Base-by-base conservation (phyloP, 2,888 invertebrate species). In the Cactoblastis cactorum region DNA sequence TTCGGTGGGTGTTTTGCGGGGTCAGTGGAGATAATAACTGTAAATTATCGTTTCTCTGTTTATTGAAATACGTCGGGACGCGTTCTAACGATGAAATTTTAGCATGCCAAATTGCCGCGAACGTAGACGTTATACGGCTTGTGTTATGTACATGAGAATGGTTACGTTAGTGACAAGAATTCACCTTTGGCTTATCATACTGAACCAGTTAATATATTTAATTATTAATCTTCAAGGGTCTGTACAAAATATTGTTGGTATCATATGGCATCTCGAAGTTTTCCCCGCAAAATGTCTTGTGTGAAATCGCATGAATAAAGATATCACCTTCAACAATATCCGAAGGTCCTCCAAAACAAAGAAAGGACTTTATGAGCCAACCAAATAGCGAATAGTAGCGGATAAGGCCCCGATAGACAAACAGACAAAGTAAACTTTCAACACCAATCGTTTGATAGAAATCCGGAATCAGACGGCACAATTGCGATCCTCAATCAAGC, bases 1-100 rank as follows among this genome's bases (percentile, higher is more conserved):
- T 81, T 72, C 80, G 78, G 85, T 85, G 85, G 85, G 85, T 86
- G 86, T 87, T 85, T 86, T 82, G 86, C 86, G 86, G 87, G 88
- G 87, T 88, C 88, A 87, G 77, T 74, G 80, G 77, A 78, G 85
- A 83, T 88, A 89, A 88, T 89, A 88, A 88, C 87, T 82, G 87
- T 87, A 88, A 87, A 88, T 88, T 86, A 88, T 87, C 80, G 77
- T 82, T 79, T 74, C 78, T 76, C 69, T 80, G 74, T 77, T 87
- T 88, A 89, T 89, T 87, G 88, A 88, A 88, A 83, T 80, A 77
- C 73, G 75, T 73, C 59, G 68, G 75, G 78, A 76, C 77, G 70
- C 71, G 72, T 77, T 77, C 80, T 85, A 85, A 83, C 83, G 78
- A 74, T 72, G 69, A 72, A 74, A 67, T 71, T 67, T 75, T 75